Percentiles rank a stretch among this genome's conserved stretches.
These are phyloP conservation scores for Artemia franciscana DNA, from an alignment of 1,140 invertebrate genomes.

Conservation along the genomic window DNA sequence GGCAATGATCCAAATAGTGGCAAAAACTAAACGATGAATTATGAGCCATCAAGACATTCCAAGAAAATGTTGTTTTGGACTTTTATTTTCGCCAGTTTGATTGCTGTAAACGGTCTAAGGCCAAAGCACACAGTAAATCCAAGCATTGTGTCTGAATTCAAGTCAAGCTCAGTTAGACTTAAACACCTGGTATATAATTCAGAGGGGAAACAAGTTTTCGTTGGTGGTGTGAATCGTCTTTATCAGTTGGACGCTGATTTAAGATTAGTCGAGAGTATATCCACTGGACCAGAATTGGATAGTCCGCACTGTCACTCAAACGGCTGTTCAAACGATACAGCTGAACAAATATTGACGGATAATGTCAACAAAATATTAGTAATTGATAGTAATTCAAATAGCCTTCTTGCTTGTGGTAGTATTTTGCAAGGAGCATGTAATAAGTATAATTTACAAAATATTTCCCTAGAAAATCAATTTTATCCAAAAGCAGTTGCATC, in stretches of 20 bases:
- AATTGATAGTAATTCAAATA: slow-evolving; percentile 51
- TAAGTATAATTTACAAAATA: slow-evolving; percentile 57
- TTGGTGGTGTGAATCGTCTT: slow-evolving; percentile 59
- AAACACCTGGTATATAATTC: slow-evolving; percentile 36
- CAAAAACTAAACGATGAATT: background rate
- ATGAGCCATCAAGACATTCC: background rate
- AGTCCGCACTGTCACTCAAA: slow-evolving; percentile 65
- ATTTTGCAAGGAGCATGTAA: slow-evolving; percentile 63
- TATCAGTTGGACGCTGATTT: slow-evolving; percentile 52
- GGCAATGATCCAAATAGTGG: background rate
- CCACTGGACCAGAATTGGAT: slow-evolving; percentile 50
- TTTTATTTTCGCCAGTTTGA: background rate
- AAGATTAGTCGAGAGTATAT: slow-evolving; percentile 36
- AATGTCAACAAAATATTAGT: slow-evolving; percentile 81
- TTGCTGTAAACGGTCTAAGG: too few species aligned
- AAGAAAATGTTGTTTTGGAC: background rate
- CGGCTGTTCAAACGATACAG: slow-evolving; percentile 32
- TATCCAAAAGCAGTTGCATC: slow-evolving; percentile 58
- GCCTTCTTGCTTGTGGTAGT: slow-evolving; percentile 67
- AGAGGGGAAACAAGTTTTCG: slow-evolving; percentile 35
- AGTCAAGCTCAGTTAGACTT: slow-evolving; percentile 14
- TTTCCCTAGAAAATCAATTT: slow-evolving; percentile 45
- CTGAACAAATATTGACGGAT: slow-evolving; percentile 41
- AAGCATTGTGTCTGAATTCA: background rate
- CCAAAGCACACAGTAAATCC: too few species aligned